phyloP scores from a whole-genome alignment of 2,888 invertebrate species.

The Leptothorax acervorum region DNA sequence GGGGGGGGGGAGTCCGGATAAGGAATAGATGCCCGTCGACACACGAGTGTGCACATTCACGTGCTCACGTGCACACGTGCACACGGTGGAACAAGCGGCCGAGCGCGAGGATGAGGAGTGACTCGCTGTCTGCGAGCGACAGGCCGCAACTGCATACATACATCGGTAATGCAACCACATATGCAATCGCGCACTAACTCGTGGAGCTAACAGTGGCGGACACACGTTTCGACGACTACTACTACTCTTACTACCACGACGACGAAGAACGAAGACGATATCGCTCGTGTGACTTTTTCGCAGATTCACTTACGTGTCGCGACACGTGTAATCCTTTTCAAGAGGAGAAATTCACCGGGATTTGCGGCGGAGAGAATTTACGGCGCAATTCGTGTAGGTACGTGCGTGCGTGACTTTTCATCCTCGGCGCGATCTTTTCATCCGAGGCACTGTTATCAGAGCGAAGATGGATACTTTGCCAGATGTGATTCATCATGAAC shows the following conservation, averaged over 20 bases:
- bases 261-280: background rate
- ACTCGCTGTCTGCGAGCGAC: slow-evolving; percentile 54
- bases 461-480: background rate
- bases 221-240: background rate
- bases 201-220: background rate
- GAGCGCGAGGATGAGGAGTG: slow-evolving; percentile 18
- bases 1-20: slow-evolving; percentile 20
- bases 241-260: background rate
- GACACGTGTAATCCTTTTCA: slow-evolving; percentile 17
- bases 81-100: background rate
- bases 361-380: slow-evolving; percentile 20
- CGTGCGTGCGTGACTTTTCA: background rate
- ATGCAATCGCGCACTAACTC: background rate
- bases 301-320: slow-evolving; percentile 19
- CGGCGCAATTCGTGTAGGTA: background rate
- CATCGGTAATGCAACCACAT: slow-evolving; percentile 31
- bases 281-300: slow-evolving; percentile 4
- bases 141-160: slow-evolving; percentile 54
- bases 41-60: slow-evolving; percentile 16
- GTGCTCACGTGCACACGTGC: background rate
- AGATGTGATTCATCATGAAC: background rate
- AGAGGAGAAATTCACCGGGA: slow-evolving; percentile 14
- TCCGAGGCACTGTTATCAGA: background rate
- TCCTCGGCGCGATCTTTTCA: background rate
- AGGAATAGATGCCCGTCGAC: slow-evolving; percentile 33